Evolutionary conservation across 2,797 vertebrate genomes (phyloP).

Genomic region (Falco cherrug): DNA sequence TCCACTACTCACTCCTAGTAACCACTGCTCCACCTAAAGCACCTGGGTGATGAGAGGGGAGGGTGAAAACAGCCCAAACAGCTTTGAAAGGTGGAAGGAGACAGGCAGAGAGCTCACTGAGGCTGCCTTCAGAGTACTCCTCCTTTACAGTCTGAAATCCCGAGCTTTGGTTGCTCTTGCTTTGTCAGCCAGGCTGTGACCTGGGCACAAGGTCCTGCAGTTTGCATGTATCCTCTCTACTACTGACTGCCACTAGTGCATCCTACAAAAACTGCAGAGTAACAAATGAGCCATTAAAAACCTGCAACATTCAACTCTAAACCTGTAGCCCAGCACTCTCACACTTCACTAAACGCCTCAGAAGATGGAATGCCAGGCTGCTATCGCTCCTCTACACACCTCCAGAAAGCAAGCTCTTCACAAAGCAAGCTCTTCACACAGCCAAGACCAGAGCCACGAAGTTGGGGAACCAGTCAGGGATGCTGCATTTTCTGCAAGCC

Average conservation of each 20-base stretch:
- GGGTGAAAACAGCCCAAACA: not conserved
- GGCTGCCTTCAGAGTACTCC: not conserved
- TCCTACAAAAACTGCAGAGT: not conserved
- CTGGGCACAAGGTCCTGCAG: not conserved
- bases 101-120: not conserved
- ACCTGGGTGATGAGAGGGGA: not conserved
- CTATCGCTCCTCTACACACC: not conserved
- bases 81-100: not conserved
- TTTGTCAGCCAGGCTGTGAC: not conserved
- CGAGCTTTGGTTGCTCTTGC: not conserved
- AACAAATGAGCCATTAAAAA: not conserved
- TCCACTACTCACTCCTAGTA: not conserved
- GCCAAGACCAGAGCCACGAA: not conserved
- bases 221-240: fast-evolving
- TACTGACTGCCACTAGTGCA: not conserved
- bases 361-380: not conserved
- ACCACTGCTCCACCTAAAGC: not conserved
- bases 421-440: not conserved
- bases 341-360: not conserved
- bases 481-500: not conserved
- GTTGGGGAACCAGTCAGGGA: not conserved
- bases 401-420: not conserved
- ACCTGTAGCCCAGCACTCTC: not conserved
- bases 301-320: not conserved
- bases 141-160: not conserved